Evolutionary conservation across 2,888 invertebrate genomes (phyloP), one percentile per base, ranked within the genome.

Genomic region (Panzeria rudis): DNA sequence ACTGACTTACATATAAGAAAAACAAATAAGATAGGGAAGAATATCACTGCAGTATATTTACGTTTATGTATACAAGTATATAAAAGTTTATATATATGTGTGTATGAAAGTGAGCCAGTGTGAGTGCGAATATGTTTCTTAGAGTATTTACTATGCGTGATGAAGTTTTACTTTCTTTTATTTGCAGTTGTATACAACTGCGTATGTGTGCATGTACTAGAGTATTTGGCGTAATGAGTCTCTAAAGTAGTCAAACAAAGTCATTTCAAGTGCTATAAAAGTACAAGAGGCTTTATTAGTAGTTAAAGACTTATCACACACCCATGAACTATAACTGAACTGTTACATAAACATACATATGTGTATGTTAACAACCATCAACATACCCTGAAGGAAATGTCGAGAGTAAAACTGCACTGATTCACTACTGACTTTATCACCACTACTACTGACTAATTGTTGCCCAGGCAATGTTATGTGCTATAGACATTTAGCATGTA

Each of bases 201-300:
- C 52, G 25, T 47, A 35, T 0, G 15, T 47, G 29, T 68, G 15
- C 52, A n/a, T 23, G 25, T 59, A 17, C 6, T 71, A 54, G 9
- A 61, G 75, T 79, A 73, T 85, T 78, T 75, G 59, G 32, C 35
- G 52, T 85, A 85, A 82, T 85, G 75, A 82, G 85, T 82, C 82
- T 75, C 78, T 78, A 71, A 82, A 82, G 85, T 85, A 85, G 78
- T 75, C 78, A 79, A 82, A 82, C 78, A 73, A 82, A 82, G 69
- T 64, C 38, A 73, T 82, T 85, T 68, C 61, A 81, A 72, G 73
- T 62, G 69, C 68, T 59, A 52, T 79, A 71, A 32, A 66, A 62
- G 76, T 68, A 77, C 61, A 73, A 61, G 80, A 69, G 81, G 62
- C 81, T 84, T 84, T 84, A 84, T 81, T 81, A 81, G 81, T 78